Evolutionary conservation across 2,888 invertebrate genomes (phyloP).

Genomic region (Anorthoa munda): DNA sequence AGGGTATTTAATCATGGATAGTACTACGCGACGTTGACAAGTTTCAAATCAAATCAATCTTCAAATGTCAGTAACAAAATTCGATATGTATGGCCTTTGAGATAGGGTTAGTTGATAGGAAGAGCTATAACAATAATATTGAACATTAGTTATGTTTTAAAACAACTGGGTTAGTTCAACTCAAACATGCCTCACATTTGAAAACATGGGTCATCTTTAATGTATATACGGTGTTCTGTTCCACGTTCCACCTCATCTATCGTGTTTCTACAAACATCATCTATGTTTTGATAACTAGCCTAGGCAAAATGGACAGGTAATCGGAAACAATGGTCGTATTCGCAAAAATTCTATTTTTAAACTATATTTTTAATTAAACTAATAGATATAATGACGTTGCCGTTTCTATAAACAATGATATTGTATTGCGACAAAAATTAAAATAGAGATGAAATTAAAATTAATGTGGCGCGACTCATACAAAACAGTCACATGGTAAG

Average conservation of each 20-base stretch:
- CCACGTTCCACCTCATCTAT: slow-evolving; percentile 33
- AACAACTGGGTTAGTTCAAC: slow-evolving; percentile 8
- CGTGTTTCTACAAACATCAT: slow-evolving; percentile 53
- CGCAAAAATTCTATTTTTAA: neutral
- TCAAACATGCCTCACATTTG: slow-evolving; percentile 15
- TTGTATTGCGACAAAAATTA: neutral
- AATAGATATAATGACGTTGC: too few relatives aligned
- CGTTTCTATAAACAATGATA: neutral
- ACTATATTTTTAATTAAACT: too few relatives aligned
- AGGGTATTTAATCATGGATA: neutral
- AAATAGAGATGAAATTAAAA: too few relatives aligned
- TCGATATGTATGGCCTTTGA: neutral
- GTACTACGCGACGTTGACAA: neutral
- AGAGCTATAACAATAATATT: slow-evolving; percentile 22
- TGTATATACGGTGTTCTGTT: slow-evolving; percentile 27
- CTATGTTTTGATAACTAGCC: slow-evolving; percentile 49
- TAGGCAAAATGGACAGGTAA: slow-evolving; percentile 36
- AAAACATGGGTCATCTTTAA: slow-evolving; percentile 38
- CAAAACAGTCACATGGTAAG: too few relatives aligned
- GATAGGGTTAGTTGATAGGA: slow-evolving; percentile 3
- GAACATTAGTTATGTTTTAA: slow-evolving; percentile 28
- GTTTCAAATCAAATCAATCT: slow-evolving; percentile 7
- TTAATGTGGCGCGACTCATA: too few relatives aligned
- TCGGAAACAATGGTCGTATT: slow-evolving; percentile 38
- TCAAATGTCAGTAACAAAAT: slow-evolving; percentile 6